A percentile compares a stretch with the other conserved stretches of the same genome.
Evolutionary conservation across 2,113 vertebrate species (phyloP).

Genomic region (Halcyon malimbica): DNA sequence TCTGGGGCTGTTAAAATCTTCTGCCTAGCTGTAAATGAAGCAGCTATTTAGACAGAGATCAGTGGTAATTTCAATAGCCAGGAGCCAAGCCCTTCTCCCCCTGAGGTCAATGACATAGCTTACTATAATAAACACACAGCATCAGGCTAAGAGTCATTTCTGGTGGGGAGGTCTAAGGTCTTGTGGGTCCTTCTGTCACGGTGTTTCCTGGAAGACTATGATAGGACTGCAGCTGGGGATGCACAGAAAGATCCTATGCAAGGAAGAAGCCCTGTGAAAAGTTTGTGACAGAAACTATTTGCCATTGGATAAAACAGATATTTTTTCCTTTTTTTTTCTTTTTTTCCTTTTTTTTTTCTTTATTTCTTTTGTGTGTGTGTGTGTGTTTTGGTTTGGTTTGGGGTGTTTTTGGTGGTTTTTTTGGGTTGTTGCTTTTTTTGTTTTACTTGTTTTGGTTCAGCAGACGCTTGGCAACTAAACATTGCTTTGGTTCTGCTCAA

Average conservation of each 20-base stretch:
- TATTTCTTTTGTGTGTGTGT: too few species aligned
- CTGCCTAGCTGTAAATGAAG: slow-evolving; percentile 16
- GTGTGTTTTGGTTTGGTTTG: too few species aligned
- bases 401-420: too few species aligned
- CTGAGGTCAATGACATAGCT: slow-evolving; percentile 40
- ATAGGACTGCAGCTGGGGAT: neutral
- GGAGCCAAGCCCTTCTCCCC: slow-evolving; percentile 1
- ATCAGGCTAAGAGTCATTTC: neutral
- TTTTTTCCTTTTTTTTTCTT: too few species aligned
- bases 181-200: neutral
- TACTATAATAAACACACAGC: slow-evolving; percentile 40
- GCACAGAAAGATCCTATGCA: neutral
- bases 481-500: neutral
- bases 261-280: neutral
- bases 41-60: neutral
- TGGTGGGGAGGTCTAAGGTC: neutral
- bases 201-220: slow-evolving; percentile 8
- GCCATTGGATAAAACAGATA: neutral
- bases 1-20: neutral
- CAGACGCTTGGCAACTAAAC: neutral
- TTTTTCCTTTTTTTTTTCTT: too few species aligned
- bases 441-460: neutral
- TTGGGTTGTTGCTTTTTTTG: too few species aligned
- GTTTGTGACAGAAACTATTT: neutral
- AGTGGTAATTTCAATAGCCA: slow-evolving; percentile 25